A percentile compares a stretch with the other conserved stretches of the same genome.
These are phyloP conservation scores for Platygyra sinensis DNA, from an alignment of 64 coral and sea anemone species.

Conservation along the genomic window DNA sequence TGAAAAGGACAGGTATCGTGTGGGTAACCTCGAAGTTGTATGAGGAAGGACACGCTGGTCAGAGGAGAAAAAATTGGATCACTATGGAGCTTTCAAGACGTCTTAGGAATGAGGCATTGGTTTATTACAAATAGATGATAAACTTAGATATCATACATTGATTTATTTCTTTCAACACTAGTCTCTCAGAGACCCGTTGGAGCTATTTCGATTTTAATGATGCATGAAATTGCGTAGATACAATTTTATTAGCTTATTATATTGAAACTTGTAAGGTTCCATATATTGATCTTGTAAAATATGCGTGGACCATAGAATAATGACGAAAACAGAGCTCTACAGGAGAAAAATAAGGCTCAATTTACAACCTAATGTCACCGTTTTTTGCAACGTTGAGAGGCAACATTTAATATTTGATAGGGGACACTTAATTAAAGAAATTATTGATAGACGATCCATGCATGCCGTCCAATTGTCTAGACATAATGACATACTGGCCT, in stretches of 20 bases:
- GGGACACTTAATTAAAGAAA: too few species aligned
- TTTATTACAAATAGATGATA: not conserved
- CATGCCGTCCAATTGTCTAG: too few species aligned
- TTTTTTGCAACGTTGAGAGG: too few species aligned
- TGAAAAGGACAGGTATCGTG: slow-evolving; percentile 5
- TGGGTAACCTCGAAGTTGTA: slow-evolving; percentile 21
- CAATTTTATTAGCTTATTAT: not conserved
- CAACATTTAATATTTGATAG: too few species aligned
- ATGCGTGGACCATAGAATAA: too few species aligned
- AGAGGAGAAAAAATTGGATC: not conserved
- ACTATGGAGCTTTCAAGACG: not conserved
- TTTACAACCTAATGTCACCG: too few species aligned
- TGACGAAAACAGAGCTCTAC: too few species aligned
- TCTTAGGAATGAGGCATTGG: not conserved
- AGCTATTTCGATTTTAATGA: too few species aligned
- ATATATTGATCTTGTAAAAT: too few species aligned
- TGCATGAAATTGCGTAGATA: not conserved
- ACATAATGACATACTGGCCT: too few species aligned
- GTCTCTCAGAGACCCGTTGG: not conserved
- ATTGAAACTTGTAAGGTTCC: not conserved
- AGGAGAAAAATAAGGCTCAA: too few species aligned
- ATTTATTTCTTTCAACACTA: not conserved
- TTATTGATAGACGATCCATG: too few species aligned
- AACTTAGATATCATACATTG: not conserved
- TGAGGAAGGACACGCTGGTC: not conserved